Conservation (phyloP, 2,797 vertebrate genomes). For the Sciurus carolinensis region DNA sequence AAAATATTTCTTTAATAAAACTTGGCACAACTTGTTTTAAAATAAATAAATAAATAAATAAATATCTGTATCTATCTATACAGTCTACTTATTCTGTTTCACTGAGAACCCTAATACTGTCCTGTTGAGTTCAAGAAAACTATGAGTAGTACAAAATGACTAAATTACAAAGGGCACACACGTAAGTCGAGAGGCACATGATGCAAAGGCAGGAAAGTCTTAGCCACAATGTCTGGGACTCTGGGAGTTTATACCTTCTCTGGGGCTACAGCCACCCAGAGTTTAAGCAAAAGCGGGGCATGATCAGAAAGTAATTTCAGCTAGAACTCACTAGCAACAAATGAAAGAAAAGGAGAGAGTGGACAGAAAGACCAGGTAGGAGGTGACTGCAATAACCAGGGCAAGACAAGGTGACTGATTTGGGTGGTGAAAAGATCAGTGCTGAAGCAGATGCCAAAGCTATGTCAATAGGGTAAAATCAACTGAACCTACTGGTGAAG, state of each 20-base stretch:
- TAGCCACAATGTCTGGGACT: neutral
- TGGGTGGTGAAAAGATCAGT: neutral
- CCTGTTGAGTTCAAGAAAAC: neutral
- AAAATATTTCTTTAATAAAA: too few species aligned
- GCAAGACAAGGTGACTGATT: neutral
- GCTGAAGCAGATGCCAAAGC: neutral
- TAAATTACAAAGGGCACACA: neutral
- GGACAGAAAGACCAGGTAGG: neutral
- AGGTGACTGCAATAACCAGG: neutral
- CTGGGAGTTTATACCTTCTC: neutral
- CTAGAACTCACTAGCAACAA: neutral
- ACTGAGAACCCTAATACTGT: neutral
- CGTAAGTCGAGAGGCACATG: neutral
- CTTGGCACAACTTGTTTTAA: too few species aligned
- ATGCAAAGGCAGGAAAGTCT: neutral
- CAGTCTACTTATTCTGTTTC: neutral
- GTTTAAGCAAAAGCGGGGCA: neutral
- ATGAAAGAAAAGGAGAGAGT: neutral
- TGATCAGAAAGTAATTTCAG: neutral
- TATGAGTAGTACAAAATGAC: neutral
- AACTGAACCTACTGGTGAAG: neutral
- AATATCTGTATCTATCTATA: neutral
- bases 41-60: too few species aligned
- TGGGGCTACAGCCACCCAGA: neutral
- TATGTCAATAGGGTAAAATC: neutral